phyloP scores from a whole-genome alignment of 30 jellyfish, hydroid and myxozoan genomes.

The Phacellophora camtschatica region DNA sequence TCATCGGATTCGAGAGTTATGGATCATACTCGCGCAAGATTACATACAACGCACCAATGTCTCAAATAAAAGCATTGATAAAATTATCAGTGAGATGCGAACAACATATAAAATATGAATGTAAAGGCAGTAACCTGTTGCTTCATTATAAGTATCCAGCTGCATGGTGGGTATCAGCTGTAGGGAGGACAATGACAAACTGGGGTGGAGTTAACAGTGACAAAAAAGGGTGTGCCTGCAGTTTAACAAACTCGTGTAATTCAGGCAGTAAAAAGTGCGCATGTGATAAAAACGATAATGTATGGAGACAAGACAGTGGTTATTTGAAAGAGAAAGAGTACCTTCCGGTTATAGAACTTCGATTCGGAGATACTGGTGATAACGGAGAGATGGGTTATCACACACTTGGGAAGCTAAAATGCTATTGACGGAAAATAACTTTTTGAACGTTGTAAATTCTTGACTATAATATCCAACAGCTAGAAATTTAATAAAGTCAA shows the following conservation, averaged over 20 bases:
- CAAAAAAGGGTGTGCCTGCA: constrained; percentile 19
- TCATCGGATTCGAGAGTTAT: background rate
- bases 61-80: background rate
- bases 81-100: background rate
- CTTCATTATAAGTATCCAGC: background rate
- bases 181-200: constrained; percentile 1
- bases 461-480: too few species aligned
- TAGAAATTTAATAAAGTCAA: too few species aligned
- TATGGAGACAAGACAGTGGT: constrained; percentile 9
- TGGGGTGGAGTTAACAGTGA: constrained; percentile 24
- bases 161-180: constrained; percentile 35
- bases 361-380: constrained; percentile 55
- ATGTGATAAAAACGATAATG: constrained; percentile 24
- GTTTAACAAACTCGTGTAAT: background rate
- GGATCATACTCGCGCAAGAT: background rate
- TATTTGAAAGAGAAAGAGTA: background rate
- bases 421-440: background rate
- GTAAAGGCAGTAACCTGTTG: background rate
- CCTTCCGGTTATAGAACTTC: constrained; percentile 39
- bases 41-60: background rate
- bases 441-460: too few species aligned
- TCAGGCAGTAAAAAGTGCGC: background rate
- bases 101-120: constrained; percentile 6
- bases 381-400: background rate
- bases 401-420: constrained; percentile 13